Percentiles rank a stretch among this genome's conserved stretches.
phyloP scores from a whole-genome alignment of 2,113 vertebrate genomes.

The Anhinga anhinga region DNA sequence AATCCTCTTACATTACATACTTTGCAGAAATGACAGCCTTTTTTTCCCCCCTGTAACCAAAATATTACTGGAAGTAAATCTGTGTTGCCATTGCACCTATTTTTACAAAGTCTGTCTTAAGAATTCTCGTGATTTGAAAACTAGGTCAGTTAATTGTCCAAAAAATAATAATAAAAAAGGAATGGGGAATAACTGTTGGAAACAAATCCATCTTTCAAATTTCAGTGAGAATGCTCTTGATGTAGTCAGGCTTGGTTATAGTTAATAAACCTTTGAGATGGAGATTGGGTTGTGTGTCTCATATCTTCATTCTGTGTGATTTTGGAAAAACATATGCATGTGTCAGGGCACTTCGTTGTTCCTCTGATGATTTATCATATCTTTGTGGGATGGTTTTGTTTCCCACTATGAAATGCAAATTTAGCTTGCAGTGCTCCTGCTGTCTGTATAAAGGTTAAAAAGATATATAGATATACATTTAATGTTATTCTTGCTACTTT shows the following conservation, averaged over 20 bases:
- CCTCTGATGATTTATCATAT: constrained; percentile 63
- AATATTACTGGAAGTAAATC: background rate
- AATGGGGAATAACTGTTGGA: background rate
- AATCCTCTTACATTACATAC: background rate
- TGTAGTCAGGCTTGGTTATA: background rate
- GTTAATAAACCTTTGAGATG: constrained; percentile 58
- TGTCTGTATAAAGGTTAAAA: constrained; percentile 58
- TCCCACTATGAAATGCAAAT: constrained; percentile 65
- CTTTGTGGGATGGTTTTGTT: constrained; percentile 51
- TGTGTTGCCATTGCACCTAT: background rate
- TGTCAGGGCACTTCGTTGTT: constrained; percentile 42
- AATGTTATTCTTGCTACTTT: constrained; percentile 16
- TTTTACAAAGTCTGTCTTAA: background rate
- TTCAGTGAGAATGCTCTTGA: background rate
- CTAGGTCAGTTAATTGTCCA: constrained; percentile 12
- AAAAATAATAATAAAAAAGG: background rate
- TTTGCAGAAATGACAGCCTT: background rate
- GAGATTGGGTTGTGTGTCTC: constrained; percentile 35
- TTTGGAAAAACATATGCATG: constrained; percentile 39
- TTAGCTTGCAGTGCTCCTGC: constrained; percentile 27
- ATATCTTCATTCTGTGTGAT: constrained; percentile 37
- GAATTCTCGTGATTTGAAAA: background rate
- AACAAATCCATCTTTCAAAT: background rate
- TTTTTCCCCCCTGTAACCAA: background rate
- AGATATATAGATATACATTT: constrained; percentile 57